Conservation (phyloP, 30 jellyfish, hydroid and myxozoan genomes). For the Cassiopea andromeda region DNA sequence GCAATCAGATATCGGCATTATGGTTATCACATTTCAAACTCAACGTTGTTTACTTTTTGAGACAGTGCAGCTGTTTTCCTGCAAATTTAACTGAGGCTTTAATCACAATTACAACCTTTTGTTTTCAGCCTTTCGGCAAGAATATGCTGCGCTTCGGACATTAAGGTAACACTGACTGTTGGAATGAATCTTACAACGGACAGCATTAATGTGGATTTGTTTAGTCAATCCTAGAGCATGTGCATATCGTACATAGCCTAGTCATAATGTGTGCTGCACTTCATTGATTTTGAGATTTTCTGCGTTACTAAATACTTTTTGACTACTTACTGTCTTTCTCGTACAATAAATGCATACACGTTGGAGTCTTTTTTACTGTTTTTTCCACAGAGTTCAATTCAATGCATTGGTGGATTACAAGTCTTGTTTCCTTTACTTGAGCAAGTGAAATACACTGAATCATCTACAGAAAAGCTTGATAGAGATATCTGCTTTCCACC, state of each 20-base stretch:
- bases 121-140: conserved; percentile 62
- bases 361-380: background rate
- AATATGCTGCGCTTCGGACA: conserved; percentile 71
- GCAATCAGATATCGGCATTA: no score
- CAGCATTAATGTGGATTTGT: no score
- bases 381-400: conserved; percentile 78
- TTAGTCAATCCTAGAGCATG: no score
- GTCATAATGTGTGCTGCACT: no score
- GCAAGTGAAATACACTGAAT: conserved; percentile 67
- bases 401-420: conserved; percentile 91
- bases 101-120: background rate
- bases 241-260: no score
- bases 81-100: background rate
- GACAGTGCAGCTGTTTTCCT: background rate
- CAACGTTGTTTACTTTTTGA: no score
- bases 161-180: conserved; percentile 53
- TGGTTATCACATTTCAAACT: no score
- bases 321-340: no score
- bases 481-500: conserved; percentile 30
- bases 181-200: no score
- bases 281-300: no score
- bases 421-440: conserved; percentile 91
- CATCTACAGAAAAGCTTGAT: conserved; percentile 6
- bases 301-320: no score
- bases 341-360: background rate